A percentile compares a stretch with the other conserved stretches of the same genome.
Conservation (phyloP, 2,113 vertebrate species). For the Alethe diademata region DNA sequence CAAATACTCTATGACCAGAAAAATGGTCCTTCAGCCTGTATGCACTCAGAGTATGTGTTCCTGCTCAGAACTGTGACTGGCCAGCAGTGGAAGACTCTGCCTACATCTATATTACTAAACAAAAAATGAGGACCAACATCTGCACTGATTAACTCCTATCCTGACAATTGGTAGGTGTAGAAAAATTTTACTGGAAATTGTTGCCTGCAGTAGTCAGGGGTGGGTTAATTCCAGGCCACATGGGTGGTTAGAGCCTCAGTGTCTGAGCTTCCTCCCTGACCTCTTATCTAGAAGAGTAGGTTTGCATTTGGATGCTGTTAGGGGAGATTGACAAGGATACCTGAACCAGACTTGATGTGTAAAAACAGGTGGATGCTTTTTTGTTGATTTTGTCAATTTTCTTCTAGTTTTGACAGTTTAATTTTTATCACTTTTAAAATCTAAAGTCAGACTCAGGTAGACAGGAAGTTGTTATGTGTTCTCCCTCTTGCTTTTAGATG, state of each 20-base stretch:
- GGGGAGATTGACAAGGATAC: background rate
- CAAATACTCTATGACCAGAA: background rate
- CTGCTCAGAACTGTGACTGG: background rate
- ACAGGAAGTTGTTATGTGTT: background rate
- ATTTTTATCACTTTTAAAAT: background rate
- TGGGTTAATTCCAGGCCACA: fast-evolving
- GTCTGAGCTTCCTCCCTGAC: background rate
- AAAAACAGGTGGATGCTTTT: background rate
- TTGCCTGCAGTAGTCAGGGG: background rate
- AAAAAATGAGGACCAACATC: background rate
- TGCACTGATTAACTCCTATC: background rate
- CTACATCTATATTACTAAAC: fast-evolving
- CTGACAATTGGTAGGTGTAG: background rate
- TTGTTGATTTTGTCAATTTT: background rate
- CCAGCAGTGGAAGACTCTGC: background rate
- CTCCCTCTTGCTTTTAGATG: background rate
- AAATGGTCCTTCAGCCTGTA: background rate
- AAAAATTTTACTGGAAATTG: background rate
- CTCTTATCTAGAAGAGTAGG: background rate
- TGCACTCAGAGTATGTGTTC: background rate
- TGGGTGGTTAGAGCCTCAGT: background rate
- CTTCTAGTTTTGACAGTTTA: background rate
- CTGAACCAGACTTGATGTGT: background rate
- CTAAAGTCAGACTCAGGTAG: background rate
- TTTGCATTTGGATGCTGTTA: background rate